Base-by-base conservation (phyloP, 2,797 vertebrate species). In the Pangasius krempfi region DNA sequence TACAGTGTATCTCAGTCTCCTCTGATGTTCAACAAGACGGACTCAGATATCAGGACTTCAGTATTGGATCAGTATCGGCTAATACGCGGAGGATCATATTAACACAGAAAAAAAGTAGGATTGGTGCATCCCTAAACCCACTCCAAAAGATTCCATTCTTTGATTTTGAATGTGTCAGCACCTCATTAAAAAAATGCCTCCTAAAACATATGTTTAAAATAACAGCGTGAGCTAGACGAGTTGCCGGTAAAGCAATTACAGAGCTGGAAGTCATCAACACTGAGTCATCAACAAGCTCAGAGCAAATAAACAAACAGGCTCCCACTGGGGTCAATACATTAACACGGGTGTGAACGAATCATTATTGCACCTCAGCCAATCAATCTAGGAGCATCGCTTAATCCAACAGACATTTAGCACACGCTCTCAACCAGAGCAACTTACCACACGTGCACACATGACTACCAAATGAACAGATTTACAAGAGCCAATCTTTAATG, bases 201-300 rank as follows among this genome's bases (percentile, higher is more conserved):
- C 40, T 84, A n/a, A 37, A 47, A 83, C 37, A 47, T 7, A 62
- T 64, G 13, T 83, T 84, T 30, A 50, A 58, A 75, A 64, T 47
- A 86, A 82, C 86, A 86, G 84, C 50, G 60, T 79, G 75, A 84
- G 81, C 47, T 75, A 88, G 62, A 84, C 81, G 16, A 20, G 40
- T 84, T 84, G 81, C 79, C 72, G 87, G 91, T 95, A 93, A 95
- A 94, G 91, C 92, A 93, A 92, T 94, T 92, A 94, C 88, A 33
- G 9, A 72, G 16, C 80, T 66, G 75, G 88, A 93, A 91, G 60
- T 47, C 40, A 37, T 83, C 81, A 83, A 90, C 91, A 86, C 86
- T 79, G 72, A 89, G 86, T 83, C 52, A 44, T 86, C 89, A 92
- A 92, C 64, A 79, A 88, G 78, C 50, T 47, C 78, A 83, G 75